Conservation (phyloP, 2,113 vertebrate genomes). For the Ursus arctos region DNA sequence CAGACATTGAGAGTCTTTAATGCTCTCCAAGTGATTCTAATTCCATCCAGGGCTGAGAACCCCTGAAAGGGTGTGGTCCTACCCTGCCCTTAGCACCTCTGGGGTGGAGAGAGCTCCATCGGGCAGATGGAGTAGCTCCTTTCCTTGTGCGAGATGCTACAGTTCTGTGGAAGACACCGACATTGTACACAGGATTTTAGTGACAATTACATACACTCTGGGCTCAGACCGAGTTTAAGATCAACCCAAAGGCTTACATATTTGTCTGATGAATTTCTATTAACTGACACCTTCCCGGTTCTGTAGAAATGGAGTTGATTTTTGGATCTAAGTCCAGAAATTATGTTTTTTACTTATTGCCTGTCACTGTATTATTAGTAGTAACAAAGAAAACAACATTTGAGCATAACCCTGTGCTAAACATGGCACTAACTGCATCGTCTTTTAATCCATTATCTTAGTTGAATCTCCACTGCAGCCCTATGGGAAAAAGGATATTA, state of each 20-base stretch:
- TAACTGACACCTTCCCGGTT: neutral
- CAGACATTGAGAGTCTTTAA: neutral
- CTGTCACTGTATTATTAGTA: neutral
- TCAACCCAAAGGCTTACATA: neutral
- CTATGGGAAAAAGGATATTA: neutral
- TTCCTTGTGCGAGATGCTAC: neutral
- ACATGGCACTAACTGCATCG: neutral
- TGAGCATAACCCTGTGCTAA: neutral
- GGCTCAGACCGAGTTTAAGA: neutral
- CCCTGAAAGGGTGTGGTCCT: neutral
- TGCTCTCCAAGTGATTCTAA: neutral
- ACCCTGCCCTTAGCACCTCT: neutral
- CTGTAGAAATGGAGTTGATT: neutral
- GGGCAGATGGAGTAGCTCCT: neutral
- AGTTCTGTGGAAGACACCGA: neutral
- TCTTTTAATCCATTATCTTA: constrained; percentile 5
- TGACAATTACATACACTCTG: neutral
- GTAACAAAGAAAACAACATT: neutral
- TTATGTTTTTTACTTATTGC: neutral
- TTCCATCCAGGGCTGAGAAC: neutral
- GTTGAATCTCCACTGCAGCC: neutral
- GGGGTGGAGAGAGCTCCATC: neutral
- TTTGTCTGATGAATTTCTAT: neutral
- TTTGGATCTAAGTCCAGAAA: neutral
- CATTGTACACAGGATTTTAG: neutral